Percentiles rank a stretch among this genome's conserved stretches.
Conservation (phyloP, 2,888 invertebrate genomes). For the Rutpela maculata region DNA sequence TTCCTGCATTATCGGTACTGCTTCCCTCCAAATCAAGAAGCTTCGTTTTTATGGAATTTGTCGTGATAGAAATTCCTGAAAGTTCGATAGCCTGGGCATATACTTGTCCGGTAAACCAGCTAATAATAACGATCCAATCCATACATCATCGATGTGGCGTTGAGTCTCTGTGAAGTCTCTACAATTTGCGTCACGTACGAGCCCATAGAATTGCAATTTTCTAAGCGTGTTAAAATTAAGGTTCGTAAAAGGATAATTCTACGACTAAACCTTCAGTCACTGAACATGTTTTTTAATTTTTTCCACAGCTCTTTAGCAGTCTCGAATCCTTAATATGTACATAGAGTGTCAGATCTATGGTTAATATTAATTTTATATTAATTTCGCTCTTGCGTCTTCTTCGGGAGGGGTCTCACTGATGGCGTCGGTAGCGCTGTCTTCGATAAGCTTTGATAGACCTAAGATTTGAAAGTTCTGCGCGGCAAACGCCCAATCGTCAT, state of each 20-base stretch:
- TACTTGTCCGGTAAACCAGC: constrained; percentile 56
- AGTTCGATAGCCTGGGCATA: constrained; percentile 57
- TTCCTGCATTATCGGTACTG: neutral
- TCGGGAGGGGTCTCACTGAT: too few species aligned
- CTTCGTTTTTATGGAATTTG: constrained; percentile 60
- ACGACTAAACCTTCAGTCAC: constrained; percentile 52
- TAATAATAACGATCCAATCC: too few species aligned
- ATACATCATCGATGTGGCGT: too few species aligned
- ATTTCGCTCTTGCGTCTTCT: too few species aligned
- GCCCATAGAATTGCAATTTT: too few species aligned
- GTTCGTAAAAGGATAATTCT: constrained; percentile 51
- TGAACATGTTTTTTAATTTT: constrained; percentile 54
- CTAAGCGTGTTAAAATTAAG: constrained; percentile 43
- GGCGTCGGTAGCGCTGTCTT: neutral
- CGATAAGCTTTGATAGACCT: neutral
- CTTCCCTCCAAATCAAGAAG: constrained; percentile 51
- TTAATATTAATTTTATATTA: too few species aligned
- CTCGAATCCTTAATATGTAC: constrained; percentile 56
- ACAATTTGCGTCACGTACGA: constrained; percentile 22
- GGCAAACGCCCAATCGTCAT: too few species aligned
- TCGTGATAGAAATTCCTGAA: constrained; percentile 55
- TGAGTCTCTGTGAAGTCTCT: neutral
- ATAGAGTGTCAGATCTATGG: constrained; percentile 55
- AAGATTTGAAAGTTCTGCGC: neutral
- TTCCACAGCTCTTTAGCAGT: constrained; percentile 53